These are phyloP conservation scores for Myoxocephalus aenaeus DNA, from an alignment of 2,797 vertebrate species.

Conservation along the genomic window DNA sequence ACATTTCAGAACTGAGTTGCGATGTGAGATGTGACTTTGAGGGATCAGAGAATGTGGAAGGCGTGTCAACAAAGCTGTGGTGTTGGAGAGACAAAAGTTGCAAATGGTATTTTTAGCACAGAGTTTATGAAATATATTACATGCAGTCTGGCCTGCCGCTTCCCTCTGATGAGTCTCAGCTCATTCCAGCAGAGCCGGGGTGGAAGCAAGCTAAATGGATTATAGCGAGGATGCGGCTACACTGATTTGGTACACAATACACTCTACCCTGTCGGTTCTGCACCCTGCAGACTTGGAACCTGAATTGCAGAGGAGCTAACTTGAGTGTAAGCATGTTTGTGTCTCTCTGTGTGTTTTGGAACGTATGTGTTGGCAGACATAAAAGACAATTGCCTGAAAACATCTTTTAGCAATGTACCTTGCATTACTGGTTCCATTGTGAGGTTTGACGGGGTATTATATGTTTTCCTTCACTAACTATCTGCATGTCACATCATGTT, in stretches of 20 bases:
- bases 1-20: not conserved
- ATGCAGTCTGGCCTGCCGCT: not conserved
- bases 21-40: conserved; percentile 28
- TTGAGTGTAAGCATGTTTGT: conserved; percentile 22
- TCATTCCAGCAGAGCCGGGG: conserved; percentile 22
- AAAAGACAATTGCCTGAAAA: conserved; percentile 4
- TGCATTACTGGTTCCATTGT: not conserved
- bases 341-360: conserved; percentile 6
- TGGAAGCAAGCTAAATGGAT: conserved; percentile 53
- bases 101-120: conserved; percentile 40
- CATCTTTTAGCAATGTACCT: not conserved
- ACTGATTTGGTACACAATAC: conserved; percentile 56
- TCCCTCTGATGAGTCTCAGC: conserved; percentile 26
- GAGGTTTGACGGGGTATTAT: not conserved
- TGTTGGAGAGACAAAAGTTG: conserved; percentile 42
- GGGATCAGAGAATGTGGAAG: conserved; percentile 24
- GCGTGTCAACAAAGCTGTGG: conserved; percentile 30
- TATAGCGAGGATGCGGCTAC: conserved; percentile 41
- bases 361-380: not conserved
- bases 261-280: conserved; percentile 35
- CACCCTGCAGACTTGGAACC: conserved; percentile 45
- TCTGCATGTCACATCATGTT: not conserved
- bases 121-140: not conserved
- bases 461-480: not conserved
- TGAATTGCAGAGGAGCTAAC: conserved; percentile 9